Conservation (phyloP, 2,888 invertebrate species). For the Dolichomitus sp. region DNA sequence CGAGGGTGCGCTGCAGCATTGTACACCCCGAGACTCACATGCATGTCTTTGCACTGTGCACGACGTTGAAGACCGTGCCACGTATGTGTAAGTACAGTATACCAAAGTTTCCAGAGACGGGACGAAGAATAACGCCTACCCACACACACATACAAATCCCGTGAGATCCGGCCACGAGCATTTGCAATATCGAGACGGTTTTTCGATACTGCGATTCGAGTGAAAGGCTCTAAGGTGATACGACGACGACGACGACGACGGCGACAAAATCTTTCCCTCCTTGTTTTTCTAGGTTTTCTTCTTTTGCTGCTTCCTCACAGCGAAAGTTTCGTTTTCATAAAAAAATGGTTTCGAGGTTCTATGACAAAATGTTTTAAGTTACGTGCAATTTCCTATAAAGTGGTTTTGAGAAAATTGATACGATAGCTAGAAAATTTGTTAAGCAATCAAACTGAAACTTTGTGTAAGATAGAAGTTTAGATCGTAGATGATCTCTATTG, state of each 20-base stretch:
- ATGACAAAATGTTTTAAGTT: too few relatives aligned
- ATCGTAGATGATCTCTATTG: too few relatives aligned
- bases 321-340: not conserved
- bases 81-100: constrained; percentile 2
- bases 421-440: too few relatives aligned
- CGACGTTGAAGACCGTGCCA: not conserved
- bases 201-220: constrained; percentile 71
- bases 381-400: too few relatives aligned
- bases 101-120: not conserved
- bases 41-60: not conserved
- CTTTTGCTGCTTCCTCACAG: not conserved
- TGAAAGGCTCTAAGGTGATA: constrained; percentile 44
- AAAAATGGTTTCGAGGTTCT: not conserved
- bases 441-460: too few relatives aligned
- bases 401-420: too few relatives aligned
- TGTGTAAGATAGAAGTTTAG: too few relatives aligned
- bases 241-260: constrained; percentile 30
- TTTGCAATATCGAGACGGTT: constrained; percentile 73
- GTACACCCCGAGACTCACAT: constrained; percentile 2
- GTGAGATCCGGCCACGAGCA: constrained; percentile 64
- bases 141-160: not conserved
- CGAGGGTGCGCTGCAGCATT: constrained; percentile 2
- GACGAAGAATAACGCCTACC: not conserved
- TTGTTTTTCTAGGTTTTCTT: not conserved
- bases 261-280: constrained; percentile 22